A percentile compares a stretch with the other conserved stretches of the same genome.
Evolutionary conservation across 2,113 vertebrate genomes (phyloP).

Genomic region (Cichladusa arquata): DNA sequence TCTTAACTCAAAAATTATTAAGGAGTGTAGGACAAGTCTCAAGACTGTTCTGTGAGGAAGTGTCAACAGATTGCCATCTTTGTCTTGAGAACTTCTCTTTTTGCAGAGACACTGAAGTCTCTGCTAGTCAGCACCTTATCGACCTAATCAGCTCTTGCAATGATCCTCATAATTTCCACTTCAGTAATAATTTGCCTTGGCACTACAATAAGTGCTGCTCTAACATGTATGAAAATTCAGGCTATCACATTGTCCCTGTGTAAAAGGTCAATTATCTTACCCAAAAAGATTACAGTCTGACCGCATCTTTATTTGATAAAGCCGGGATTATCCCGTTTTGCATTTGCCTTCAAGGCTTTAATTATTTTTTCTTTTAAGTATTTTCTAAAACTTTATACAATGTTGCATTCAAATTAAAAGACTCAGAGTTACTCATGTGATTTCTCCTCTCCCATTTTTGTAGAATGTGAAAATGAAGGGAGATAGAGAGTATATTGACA

Average conservation of each 20-base stretch:
- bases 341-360: background rate
- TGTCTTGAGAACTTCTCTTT: background rate
- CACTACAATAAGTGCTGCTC: background rate
- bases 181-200: background rate
- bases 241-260: background rate
- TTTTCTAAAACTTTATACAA: background rate
- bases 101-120: background rate
- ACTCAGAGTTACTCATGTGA: background rate
- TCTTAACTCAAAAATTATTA: background rate
- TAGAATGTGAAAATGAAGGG: background rate
- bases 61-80: background rate
- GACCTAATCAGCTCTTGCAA: background rate
- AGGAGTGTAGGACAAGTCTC: background rate
- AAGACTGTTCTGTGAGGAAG: background rate
- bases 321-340: background rate
- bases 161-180: background rate
- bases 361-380: background rate
- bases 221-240: background rate
- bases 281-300: background rate
- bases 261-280: conserved; percentile 3
- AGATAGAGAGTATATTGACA: background rate
- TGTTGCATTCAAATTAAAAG: background rate
- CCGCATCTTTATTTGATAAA: background rate
- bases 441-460: background rate
- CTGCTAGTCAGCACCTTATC: background rate